phyloP scores from a whole-genome alignment of 2,888 invertebrate species.

The Atherix ibis region DNA sequence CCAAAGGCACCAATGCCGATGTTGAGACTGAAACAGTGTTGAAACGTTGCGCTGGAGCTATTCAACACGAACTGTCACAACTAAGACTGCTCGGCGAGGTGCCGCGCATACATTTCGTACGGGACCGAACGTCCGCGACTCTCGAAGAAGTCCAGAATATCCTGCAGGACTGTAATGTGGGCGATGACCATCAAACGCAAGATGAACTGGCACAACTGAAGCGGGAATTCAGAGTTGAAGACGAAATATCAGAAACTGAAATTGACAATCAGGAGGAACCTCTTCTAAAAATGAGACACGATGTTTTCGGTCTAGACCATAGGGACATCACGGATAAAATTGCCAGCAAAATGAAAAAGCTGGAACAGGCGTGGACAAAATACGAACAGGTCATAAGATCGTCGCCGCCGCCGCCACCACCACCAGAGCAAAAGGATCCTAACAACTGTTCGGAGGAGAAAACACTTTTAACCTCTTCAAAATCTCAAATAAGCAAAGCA shows the following conservation, averaged over 20 bases:
- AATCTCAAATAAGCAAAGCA: too few relatives aligned
- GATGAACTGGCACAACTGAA: too few relatives aligned
- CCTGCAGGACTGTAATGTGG: slow-evolving; percentile 47
- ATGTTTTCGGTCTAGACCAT: slow-evolving; percentile 55
- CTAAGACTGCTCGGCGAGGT: slow-evolving; percentile 58
- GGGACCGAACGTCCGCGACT: slow-evolving; percentile 43
- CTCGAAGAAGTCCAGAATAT: slow-evolving; percentile 43
- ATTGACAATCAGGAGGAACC: slow-evolving; percentile 34
- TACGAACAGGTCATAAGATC: too few relatives aligned
- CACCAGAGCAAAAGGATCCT: not conserved
- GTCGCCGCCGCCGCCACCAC: too few relatives aligned
- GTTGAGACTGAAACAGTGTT: slow-evolving; percentile 38
- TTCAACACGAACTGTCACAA: slow-evolving; percentile 58
- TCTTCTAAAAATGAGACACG: slow-evolving; percentile 54
- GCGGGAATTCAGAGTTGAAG: too few relatives aligned
- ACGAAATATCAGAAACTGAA: not conserved
- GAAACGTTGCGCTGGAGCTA: slow-evolving; percentile 37
- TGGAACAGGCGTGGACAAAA: slow-evolving; percentile 37
- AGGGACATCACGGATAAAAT: slow-evolving; percentile 43
- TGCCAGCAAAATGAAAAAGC: slow-evolving; percentile 36
- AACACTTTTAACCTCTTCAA: not conserved
- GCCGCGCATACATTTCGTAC: slow-evolving; percentile 56
- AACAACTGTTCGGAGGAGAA: not conserved
- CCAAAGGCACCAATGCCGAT: slow-evolving; percentile 40
- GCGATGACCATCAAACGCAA: slow-evolving; percentile 38